Base-by-base conservation (phyloP, 2,113 vertebrate genomes). In the Sander lucioperca region DNA sequence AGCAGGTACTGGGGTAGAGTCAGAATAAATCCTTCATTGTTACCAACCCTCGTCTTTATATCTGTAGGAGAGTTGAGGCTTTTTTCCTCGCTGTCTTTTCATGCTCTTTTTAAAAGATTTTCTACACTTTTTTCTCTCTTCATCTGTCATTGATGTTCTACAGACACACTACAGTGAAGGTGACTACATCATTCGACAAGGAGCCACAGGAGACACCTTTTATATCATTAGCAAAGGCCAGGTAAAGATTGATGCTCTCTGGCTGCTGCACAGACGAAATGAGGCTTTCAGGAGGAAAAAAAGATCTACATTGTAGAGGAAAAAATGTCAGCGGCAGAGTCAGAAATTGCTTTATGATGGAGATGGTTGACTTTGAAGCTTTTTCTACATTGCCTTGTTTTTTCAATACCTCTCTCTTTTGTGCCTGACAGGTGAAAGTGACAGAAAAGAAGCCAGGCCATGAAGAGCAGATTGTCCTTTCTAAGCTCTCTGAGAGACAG, bases 221-320 rank as follows among this genome's bases (percentile, higher is more conserved):
- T 95, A 95, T 89, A 91, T 96, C 90, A 92, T 96, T 73, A 94
- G 85, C 76, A 93, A 93, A 82, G 96, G 96, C 76, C 94, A 95
- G 95, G 96, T 96, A 84, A 89, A 89, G 79, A 19, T 63, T 6
- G 63, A 74, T 68, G 74, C 67, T 74, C 63, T 67, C 77, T 79
- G 33, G 21, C 33, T 69, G 50, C 53, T 33, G 57, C 33, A 57
- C 27, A 48, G 67, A 74, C 75, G 14, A 77, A 86, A 73, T 9
- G 8, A 61, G 39, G 48, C 69, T 84, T 66, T 77, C 43, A 72
- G 33, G 54, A 18, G 66, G 43, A 6, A 11, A 65, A 78, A 88
- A 77, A 54, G 53, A 65, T 76, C 72, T 58, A 67, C 39, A 62
- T n/a, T 48, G 54, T 59, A 48, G 56, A 85, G 80, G 67, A 74